A percentile compares a stretch with the other conserved stretches of the same genome.
phyloP scores from a whole-genome alignment of 1,140 invertebrate genomes.

The Anagrus nilaparvatae region DNA sequence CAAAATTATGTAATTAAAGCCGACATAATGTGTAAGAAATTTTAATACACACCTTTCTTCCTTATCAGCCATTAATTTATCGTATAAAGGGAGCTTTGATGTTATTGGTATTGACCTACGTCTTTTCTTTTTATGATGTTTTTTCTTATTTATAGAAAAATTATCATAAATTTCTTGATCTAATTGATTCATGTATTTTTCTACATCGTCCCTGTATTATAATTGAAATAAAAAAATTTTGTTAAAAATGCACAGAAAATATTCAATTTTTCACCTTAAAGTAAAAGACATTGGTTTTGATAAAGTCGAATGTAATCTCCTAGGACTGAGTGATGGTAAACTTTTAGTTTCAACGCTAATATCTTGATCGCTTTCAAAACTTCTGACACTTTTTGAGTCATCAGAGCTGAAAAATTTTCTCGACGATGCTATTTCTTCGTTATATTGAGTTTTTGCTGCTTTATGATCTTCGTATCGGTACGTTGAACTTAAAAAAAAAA shows the following conservation, averaged over 20 bases:
- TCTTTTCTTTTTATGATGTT: slow-evolving; percentile 39
- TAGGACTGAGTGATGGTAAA: slow-evolving; percentile 29
- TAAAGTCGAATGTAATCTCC: slow-evolving; percentile 43
- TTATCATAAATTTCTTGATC: slow-evolving; percentile 32
- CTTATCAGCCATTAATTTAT: slow-evolving; percentile 58
- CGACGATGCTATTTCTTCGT: slow-evolving; percentile 28
- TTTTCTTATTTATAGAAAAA: slow-evolving; percentile 36
- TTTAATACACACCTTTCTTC: slow-evolving; percentile 49
- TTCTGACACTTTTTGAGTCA: slow-evolving; percentile 30
- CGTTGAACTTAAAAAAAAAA: no score
- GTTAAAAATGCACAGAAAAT: neutral
- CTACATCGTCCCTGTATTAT: slow-evolving; percentile 57
- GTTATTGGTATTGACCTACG: slow-evolving; percentile 56
- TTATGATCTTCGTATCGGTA: slow-evolving; percentile 27
- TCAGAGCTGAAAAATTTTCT: slow-evolving; percentile 29
- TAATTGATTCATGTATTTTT: slow-evolving; percentile 36
- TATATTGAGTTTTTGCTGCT: slow-evolving; percentile 25
- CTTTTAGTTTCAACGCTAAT: slow-evolving; percentile 34
- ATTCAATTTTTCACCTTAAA: slow-evolving; percentile 47
- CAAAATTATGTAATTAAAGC: no score
- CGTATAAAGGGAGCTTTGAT: slow-evolving; percentile 55
- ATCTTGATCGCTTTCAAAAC: slow-evolving; percentile 27
- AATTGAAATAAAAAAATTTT: slow-evolving; percentile 1
- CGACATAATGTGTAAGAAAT: no score
- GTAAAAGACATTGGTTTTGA: slow-evolving; percentile 59